Percentiles rank a stretch among this genome's conserved stretches.
Conservation (phyloP, 2,113 vertebrate species). For the Malaclemys terrapin region DNA sequence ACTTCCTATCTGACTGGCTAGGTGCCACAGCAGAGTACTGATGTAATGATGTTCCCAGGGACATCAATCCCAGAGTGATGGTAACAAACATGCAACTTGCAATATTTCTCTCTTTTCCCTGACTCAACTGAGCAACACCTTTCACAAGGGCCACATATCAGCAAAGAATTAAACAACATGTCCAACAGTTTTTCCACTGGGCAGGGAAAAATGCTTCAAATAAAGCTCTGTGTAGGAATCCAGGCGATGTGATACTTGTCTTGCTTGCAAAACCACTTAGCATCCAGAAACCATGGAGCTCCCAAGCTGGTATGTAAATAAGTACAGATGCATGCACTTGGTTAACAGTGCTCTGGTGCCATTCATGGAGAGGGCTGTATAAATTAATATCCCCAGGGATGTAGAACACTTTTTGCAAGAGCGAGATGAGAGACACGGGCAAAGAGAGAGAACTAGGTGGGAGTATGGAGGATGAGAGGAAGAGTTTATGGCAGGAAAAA, state of each 20-base stretch:
- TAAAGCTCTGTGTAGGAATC: neutral
- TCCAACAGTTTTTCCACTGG: neutral
- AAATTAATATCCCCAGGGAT: neutral
- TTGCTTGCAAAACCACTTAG: constrained; percentile 7
- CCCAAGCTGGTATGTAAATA: constrained; percentile 8
- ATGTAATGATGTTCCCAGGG: neutral
- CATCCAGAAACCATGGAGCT: neutral
- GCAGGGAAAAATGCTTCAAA: neutral
- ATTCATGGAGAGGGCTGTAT: rapidly evolving
- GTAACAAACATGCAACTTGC: neutral
- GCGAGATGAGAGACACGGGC: neutral
- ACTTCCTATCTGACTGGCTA: neutral
- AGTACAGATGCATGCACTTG: neutral
- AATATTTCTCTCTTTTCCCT: neutral
- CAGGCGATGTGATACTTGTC: neutral
- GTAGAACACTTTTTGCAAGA: neutral
- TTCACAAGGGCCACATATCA: constrained; percentile 14
- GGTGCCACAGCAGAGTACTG: neutral
- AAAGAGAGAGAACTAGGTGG: neutral
- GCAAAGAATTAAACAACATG: constrained; percentile 5
- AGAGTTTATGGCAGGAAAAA: neutral
- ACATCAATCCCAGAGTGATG: constrained; percentile 9
- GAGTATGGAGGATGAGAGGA: rapidly evolving
- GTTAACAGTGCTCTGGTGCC: neutral
- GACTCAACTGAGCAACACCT: constrained; percentile 24